These are phyloP conservation scores for Oncorhynchus keta DNA, from an alignment of 2,113 vertebrate species.

Conservation along the genomic window DNA sequence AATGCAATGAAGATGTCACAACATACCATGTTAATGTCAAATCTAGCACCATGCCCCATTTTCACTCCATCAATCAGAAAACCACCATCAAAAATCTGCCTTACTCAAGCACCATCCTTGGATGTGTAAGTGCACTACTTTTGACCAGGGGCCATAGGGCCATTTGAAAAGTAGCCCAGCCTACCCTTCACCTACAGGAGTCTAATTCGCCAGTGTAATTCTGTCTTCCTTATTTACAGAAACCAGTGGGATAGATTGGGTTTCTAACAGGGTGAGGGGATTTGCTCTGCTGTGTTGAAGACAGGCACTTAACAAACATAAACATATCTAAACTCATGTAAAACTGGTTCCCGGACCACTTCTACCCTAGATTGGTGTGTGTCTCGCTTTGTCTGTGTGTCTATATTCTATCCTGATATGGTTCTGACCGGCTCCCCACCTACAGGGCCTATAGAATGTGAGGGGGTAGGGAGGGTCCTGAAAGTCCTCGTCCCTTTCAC, in stretches of 20 bases:
- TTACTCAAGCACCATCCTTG: not conserved
- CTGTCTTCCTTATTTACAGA: not conserved
- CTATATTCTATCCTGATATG: not conserved
- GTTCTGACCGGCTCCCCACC: constrained; percentile 1
- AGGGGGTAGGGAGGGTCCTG: constrained; percentile 45
- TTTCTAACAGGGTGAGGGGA: constrained; percentile 8
- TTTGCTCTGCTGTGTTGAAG: constrained; percentile 38
- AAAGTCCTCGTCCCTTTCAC: constrained; percentile 56
- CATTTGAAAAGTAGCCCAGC: not conserved
- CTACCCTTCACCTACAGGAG: not conserved
- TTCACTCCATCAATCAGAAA: not conserved
- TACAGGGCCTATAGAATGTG: constrained; percentile 48
- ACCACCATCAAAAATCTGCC: not conserved
- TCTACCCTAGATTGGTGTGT: constrained; percentile 30
- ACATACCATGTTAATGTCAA: not conserved
- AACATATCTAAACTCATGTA: constrained; percentile 56
- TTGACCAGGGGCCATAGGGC: too few relatives aligned
- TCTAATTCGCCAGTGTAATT: not conserved
- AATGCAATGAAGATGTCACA: not conserved
- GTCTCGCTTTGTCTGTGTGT: constrained; percentile 19
- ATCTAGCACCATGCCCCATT: not conserved
- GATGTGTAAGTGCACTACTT: too few relatives aligned
- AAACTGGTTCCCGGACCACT: not conserved
- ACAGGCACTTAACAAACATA: constrained; percentile 63
- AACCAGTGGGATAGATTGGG: not conserved